These are phyloP conservation scores for Zygaena filipendulae DNA, from an alignment of 2,888 invertebrate species.

Conservation along the genomic window DNA sequence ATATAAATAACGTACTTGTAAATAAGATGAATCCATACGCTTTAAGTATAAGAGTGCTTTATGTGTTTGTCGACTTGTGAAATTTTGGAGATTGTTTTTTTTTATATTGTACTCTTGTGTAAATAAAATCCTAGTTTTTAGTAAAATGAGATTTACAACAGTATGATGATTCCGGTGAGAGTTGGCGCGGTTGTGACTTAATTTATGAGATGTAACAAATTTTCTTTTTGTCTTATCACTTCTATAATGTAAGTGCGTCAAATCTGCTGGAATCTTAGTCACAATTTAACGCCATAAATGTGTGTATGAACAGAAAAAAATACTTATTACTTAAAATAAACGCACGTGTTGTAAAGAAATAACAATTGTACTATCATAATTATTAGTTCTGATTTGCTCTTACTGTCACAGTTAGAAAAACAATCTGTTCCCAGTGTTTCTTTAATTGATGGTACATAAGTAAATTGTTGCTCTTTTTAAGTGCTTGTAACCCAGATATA, in stretches of 20 bases:
- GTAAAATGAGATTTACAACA: slow-evolving; percentile 46
- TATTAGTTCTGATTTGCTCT: too few species aligned
- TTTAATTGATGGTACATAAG: too few species aligned
- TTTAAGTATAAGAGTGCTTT: slow-evolving; percentile 63
- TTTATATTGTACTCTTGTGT: too few species aligned
- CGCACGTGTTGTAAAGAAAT: too few species aligned
- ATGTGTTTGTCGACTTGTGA: slow-evolving; percentile 64
- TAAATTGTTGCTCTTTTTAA: too few species aligned
- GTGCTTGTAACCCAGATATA: too few species aligned
- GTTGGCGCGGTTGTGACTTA: slow-evolving; percentile 34
- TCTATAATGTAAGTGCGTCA: too few species aligned
- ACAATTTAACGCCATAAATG: slow-evolving; percentile 9
- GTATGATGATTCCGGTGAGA: slow-evolving; percentile 23
- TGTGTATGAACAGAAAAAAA: slow-evolving; percentile 11
- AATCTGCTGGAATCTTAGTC: slow-evolving; percentile 6
- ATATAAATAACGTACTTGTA: slow-evolving; percentile 50
- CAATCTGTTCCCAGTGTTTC: too few species aligned
- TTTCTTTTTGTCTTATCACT: slow-evolving; percentile 2
- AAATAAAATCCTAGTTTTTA: slow-evolving; percentile 39
- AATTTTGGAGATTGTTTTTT: slow-evolving; percentile 52
- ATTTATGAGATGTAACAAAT: too few species aligned
- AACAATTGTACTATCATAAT: too few species aligned
- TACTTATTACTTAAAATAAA: too few species aligned
- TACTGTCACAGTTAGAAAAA: too few species aligned
- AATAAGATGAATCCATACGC: slow-evolving; percentile 67